Percentiles rank a stretch among this genome's conserved stretches.
These are phyloP conservation scores for Ctena decussata DNA, from an alignment of 2,888 invertebrate genomes.

Conservation along the genomic window DNA sequence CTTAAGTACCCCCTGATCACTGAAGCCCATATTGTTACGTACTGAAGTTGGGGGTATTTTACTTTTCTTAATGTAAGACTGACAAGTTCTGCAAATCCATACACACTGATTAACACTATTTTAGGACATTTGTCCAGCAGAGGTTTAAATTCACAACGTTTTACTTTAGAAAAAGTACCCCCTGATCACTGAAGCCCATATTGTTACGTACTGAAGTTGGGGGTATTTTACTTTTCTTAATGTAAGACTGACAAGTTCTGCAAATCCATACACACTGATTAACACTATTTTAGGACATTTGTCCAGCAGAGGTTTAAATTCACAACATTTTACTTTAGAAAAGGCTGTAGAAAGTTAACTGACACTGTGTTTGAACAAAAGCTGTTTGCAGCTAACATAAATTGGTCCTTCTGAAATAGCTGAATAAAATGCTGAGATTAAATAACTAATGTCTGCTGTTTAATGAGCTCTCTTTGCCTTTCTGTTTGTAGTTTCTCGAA, in stretches of 20 bases:
- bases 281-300: neutral
- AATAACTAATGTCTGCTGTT: neutral
- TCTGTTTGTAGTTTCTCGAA: too few species aligned
- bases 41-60: slow-evolving; percentile 57
- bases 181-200: slow-evolving; percentile 44
- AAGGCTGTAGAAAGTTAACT: too few species aligned
- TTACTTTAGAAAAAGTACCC: too few species aligned
- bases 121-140: too few species aligned
- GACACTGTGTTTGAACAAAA: slow-evolving; percentile 29
- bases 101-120: neutral
- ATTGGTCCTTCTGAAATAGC: slow-evolving; percentile 37
- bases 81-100: slow-evolving; percentile 63
- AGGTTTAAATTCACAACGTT: too few species aligned
- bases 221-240: slow-evolving; percentile 53
- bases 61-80: slow-evolving; percentile 36
- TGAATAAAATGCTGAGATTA: slow-evolving; percentile 19
- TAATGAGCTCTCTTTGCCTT: too few species aligned
- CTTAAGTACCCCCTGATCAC: slow-evolving; percentile 12
- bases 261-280: slow-evolving; percentile 55
- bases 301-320: neutral
- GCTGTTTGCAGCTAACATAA: slow-evolving; percentile 50
- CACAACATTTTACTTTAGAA: too few species aligned
- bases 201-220: slow-evolving; percentile 47
- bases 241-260: slow-evolving; percentile 48
- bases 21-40: slow-evolving; percentile 51